phyloP scores from a whole-genome alignment of 2,113 vertebrate genomes.

The Todiramphus saurophagus region DNA sequence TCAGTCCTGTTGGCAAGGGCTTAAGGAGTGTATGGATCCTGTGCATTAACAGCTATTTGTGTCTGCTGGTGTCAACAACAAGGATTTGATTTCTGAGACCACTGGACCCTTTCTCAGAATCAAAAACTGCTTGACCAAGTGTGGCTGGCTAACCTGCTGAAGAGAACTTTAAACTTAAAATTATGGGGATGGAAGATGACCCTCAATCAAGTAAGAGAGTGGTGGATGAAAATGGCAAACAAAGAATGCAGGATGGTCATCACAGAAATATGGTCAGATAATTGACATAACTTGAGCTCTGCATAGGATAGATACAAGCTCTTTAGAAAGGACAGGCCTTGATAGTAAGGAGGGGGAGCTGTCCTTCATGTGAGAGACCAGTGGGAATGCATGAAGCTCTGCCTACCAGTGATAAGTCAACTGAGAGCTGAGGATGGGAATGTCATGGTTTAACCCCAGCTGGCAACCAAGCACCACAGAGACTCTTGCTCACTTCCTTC shows the following conservation, averaged over 20 bases:
- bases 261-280: not conserved
- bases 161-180: not conserved
- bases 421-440: not conserved
- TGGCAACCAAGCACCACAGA: not conserved
- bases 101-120: not conserved
- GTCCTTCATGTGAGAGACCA: not conserved
- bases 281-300: not conserved
- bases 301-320: not conserved
- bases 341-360: not conserved
- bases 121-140: not conserved
- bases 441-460: not conserved
- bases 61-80: not conserved
- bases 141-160: not conserved
- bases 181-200: not conserved
- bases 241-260: not conserved
- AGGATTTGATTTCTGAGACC: not conserved
- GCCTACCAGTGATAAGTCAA: not conserved
- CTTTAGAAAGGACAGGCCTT: not conserved
- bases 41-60: not conserved
- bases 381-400: not conserved
- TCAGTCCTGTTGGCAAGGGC: fast-evolving
- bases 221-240: not conserved
- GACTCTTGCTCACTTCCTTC: not conserved
- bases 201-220: not conserved
- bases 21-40: not conserved